These are phyloP conservation scores for Siphlonurus alternatus DNA, from an alignment of 2,888 invertebrate species.

Conservation along the genomic window DNA sequence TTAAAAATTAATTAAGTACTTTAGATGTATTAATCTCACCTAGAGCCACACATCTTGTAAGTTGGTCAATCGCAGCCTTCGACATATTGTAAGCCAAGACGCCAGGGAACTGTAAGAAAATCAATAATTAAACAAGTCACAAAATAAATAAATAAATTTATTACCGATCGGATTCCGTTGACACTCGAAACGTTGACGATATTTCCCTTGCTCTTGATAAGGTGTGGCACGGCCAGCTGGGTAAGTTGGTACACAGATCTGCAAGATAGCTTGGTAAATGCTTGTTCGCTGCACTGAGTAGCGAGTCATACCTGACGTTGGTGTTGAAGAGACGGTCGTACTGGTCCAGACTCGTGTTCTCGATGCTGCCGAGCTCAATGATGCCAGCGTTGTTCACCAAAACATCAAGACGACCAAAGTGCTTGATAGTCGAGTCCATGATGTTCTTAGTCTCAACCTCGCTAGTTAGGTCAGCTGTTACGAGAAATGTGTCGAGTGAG, in stretches of 20 bases:
- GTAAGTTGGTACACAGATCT: constrained; percentile 59
- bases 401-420: constrained; percentile 64
- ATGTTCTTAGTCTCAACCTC: constrained; percentile 56
- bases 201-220: constrained; percentile 68
- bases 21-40: constrained; percentile 20
- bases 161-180: constrained; percentile 59
- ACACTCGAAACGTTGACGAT: constrained; percentile 94
- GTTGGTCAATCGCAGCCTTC: constrained; percentile 39
- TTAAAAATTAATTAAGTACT: not conserved
- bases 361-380: constrained; percentile 64
- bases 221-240: constrained; percentile 72
- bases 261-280: not conserved
- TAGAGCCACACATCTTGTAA: constrained; percentile 36
- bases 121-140: not conserved
- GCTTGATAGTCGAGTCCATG: constrained; percentile 50
- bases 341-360: constrained; percentile 68
- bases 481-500: constrained; percentile 37
- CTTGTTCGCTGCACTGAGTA: too few species aligned
- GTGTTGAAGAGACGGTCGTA: constrained; percentile 80
- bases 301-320: constrained; percentile 52
- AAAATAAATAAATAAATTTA: not conserved
- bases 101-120: constrained; percentile 28
- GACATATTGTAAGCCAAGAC: constrained; percentile 36
- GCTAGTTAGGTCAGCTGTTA: constrained; percentile 54
- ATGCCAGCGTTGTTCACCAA: constrained; percentile 83